Percentiles rank a stretch among this genome's conserved stretches.
phyloP scores from a whole-genome alignment of 2,797 vertebrate genomes.

The Podargus strigoides region DNA sequence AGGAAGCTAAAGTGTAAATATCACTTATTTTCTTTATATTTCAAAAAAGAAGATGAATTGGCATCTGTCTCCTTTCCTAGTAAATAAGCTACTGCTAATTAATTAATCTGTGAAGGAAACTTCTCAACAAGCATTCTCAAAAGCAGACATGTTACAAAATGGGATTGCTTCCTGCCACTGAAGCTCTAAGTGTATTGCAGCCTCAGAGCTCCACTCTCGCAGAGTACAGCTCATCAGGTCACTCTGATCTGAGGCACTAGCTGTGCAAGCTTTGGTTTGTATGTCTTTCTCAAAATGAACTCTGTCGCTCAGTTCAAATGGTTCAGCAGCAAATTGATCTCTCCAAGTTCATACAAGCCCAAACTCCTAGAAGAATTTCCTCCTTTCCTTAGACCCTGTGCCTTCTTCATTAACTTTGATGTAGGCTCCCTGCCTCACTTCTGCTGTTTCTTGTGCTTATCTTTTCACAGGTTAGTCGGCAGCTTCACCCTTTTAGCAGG shows the following conservation, averaged over 20 bases:
- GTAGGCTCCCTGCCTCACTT: slow-evolving; percentile 30
- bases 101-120: neutral
- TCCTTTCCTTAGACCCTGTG: slow-evolving; percentile 14
- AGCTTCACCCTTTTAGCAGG: slow-evolving; percentile 1
- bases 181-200: neutral
- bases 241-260: neutral
- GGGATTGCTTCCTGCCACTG: neutral
- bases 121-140: neutral
- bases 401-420: slow-evolving; percentile 45
- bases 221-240: slow-evolving; percentile 6
- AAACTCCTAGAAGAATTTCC: slow-evolving; percentile 27
- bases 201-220: neutral
- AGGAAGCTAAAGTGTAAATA: neutral
- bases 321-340: slow-evolving; percentile 24
- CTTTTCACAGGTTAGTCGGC: neutral
- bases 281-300: neutral
- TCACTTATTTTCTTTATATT: neutral
- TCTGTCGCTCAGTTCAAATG: slow-evolving; percentile 10
- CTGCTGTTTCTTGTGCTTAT: slow-evolving; percentile 37
- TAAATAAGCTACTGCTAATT: neutral
- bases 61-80: neutral
- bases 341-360: neutral
- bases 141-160: neutral
- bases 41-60: neutral
- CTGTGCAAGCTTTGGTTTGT: neutral